Percentiles rank a stretch among this genome's conserved stretches.
phyloP scores from a whole-genome alignment of 2,888 invertebrate species.

The Notodonta ziczac region DNA sequence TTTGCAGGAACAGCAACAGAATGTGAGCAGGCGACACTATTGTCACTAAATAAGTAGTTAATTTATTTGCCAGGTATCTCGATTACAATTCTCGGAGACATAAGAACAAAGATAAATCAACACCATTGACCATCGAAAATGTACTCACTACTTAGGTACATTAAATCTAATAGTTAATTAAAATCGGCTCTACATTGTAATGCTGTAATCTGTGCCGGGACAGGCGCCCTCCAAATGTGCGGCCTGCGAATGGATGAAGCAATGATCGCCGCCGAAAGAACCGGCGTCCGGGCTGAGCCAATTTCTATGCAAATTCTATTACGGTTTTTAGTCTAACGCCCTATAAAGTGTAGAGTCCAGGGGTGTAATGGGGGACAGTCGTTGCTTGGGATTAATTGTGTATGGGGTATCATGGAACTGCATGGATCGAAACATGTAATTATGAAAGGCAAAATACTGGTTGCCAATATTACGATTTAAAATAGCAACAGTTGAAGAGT shows the following conservation, averaged over 20 bases:
- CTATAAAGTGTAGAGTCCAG: constrained; percentile 7
- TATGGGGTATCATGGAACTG: neutral
- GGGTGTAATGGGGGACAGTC: neutral
- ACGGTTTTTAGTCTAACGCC: constrained; percentile 64
- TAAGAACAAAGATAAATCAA: too few species aligned
- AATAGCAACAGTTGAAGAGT: too few species aligned
- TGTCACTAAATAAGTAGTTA: too few species aligned
- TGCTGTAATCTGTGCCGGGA: constrained; percentile 26
- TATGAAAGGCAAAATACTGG: too few species aligned
- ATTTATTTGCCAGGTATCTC: too few species aligned
- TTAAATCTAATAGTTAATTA: neutral
- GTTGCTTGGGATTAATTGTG: constrained; percentile 4
- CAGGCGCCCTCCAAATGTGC: constrained; percentile 37
- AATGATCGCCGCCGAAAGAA: constrained; percentile 59
- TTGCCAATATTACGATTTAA: too few species aligned
- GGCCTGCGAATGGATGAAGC: constrained; percentile 70
- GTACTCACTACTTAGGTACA: neutral
- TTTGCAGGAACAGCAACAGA: too few species aligned
- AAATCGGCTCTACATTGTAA: constrained; percentile 1
- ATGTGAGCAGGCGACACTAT: too few species aligned
- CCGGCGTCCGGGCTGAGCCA: constrained; percentile 52
- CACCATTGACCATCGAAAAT: too few species aligned
- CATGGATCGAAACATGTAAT: neutral
- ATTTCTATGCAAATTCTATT: constrained; percentile 74
- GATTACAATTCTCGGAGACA: too few species aligned